Evolutionary conservation across 2,888 invertebrate species (phyloP).

Genomic region (Nomada fabriciana): DNA sequence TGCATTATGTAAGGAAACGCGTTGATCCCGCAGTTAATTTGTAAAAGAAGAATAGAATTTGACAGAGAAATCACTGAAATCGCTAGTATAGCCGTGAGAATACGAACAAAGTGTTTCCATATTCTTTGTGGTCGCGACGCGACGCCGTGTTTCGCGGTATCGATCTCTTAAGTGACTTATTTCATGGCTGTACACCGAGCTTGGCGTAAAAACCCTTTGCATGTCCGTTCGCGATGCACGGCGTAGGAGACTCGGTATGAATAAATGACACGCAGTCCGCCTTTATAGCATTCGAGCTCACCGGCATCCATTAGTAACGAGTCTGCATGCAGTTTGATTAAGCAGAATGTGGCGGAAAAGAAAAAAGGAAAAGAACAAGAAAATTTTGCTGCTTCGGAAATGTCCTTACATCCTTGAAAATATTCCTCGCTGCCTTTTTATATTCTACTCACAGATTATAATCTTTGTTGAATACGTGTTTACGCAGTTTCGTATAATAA

Average conservation of each 20-base stretch:
- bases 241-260: slow-evolving; percentile 38
- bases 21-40: neutral
- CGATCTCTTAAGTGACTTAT: slow-evolving; percentile 55
- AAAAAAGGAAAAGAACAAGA: neutral
- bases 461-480: no score
- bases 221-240: slow-evolving; percentile 40
- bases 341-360: slow-evolving; percentile 13
- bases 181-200: slow-evolving; percentile 35
- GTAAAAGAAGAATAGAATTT: neutral
- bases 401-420: neutral
- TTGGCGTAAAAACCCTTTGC: slow-evolving; percentile 53
- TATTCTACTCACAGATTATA: no score
- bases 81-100: neutral
- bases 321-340: slow-evolving; percentile 50
- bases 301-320: slow-evolving; percentile 52
- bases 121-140: neutral
- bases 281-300: slow-evolving; percentile 49
- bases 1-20: no score
- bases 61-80: neutral
- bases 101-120: slow-evolving; percentile 5
- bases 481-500: no score
- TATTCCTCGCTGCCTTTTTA: neutral
- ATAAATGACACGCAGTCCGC: slow-evolving; percentile 49
- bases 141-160: slow-evolving; percentile 38
- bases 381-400: neutral